Percentiles rank a stretch among this genome's conserved stretches.
Conservation (phyloP, 1,140 invertebrate species). For the Procambarus clarkii region DNA sequence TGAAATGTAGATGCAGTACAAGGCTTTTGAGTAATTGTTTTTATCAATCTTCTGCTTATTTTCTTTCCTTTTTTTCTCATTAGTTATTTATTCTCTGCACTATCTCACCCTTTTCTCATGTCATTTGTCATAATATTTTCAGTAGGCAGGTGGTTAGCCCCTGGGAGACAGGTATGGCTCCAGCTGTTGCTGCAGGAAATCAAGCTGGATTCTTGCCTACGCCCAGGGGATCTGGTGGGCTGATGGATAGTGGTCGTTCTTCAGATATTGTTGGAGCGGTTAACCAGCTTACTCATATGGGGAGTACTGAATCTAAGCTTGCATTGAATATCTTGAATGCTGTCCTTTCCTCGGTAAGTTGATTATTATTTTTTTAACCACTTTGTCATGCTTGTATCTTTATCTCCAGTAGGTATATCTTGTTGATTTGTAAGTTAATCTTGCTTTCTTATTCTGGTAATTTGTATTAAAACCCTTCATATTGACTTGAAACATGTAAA, state of each 20-base stretch:
- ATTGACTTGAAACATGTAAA: no score
- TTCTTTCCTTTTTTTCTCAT: no score
- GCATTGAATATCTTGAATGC: conserved; percentile 32
- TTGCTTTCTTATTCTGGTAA: no score
- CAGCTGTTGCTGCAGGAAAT: not conserved
- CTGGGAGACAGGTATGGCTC: not conserved
- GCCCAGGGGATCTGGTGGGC: not conserved
- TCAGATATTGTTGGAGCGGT: conserved; percentile 18
- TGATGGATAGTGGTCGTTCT: not conserved
- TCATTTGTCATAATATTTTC: not conserved
- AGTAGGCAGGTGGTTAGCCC: not conserved
- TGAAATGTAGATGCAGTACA: no score
- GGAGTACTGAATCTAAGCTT: conserved; percentile 3
- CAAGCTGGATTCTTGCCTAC: not conserved
- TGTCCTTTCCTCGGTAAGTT: conserved; percentile 4
- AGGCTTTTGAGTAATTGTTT: no score
- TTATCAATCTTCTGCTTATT: no score
- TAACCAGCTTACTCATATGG: conserved; percentile 26
- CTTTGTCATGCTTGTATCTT: no score
- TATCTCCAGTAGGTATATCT: no score
- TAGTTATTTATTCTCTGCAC: no score
- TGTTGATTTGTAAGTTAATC: no score
- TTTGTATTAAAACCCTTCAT: no score
- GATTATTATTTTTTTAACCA: not conserved
- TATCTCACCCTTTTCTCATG: no score